Evolutionary conservation across 2,888 invertebrate species (phyloP), one percentile per base, ranked within the genome.

Genomic region (Tiliacea citrago): DNA sequence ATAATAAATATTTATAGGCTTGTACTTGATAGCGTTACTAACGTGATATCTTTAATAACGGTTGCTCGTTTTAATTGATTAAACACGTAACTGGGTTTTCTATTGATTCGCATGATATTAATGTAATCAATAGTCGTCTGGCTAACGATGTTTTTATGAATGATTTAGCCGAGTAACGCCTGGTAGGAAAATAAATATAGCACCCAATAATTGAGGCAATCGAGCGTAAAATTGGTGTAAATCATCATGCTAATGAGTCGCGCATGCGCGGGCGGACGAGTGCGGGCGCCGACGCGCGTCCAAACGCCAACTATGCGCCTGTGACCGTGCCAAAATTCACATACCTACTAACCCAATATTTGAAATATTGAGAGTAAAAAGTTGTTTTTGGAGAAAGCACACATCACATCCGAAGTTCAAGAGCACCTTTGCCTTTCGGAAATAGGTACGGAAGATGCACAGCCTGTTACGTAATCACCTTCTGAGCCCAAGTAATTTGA

Each of bases 231-330:
- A 86, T 87, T 77, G 65, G 67, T 68, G 76, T 85, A 88, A 88
- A 88, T 88, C 77, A 81, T 53, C 57, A 58, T n/a, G 60, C 75
- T 84, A 86, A 86, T 84, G 84, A 77, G 68, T 81, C 71, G 78
- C 45, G 75, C 51, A 29, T 69, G 79, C 80, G 77, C 74, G 75
- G 71, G 73, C 70, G 78, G 53, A 39, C 70, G 21, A 69, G 65
- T 71, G 74, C 73, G 70, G 66, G 72, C 85, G 86, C 78, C 62
- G 71, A 79, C 71, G 72, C 68, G 60, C 68, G 45, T 66, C 73
- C 70, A 65, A 62, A 70, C 78, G 86, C 85, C 83, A 90, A 88
- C 78, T 85, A 90, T 89, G 84, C 85, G 85, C 67, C 55, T 18
- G 77, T 67, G 66, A 68, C 61, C 65, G 81, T 88, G 88, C 90